Evolutionary conservation across 2,888 invertebrate genomes (phyloP), one percentile per base, ranked within the genome.

Genomic region (Pocota personata): DNA sequence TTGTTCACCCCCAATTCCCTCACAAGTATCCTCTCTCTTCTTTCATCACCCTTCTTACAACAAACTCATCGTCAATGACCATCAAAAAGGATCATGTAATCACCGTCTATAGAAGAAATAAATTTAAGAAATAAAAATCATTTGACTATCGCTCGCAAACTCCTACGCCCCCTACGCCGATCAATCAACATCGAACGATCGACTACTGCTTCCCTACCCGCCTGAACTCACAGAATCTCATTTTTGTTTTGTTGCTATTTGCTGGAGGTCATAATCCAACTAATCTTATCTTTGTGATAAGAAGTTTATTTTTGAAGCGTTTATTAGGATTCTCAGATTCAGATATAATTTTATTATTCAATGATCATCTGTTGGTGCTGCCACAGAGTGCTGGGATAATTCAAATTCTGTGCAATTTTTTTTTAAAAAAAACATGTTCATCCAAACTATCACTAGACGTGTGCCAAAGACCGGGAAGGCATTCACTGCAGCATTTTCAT

Each of bases 201-300:
- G 5, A 67, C 48, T 30, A 40, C 30, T 32, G 40, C 1, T 60
- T 8, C 8, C 58, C 64, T 2, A 30, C 14, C n/a, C 32, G 62
- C 71, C 76, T 66, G 66, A 76, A 76, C 16, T 71, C 32, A 8
- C 12, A 3, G 1, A 27, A 52, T 14, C 21, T 2, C 10, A 24
- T 16, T 3, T 7, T 46, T 30, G 48, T 46, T 32, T 57, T 71
- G 19, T 72, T 37, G 14, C 50, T 66, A 35, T 64, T 75, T 57
- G 35, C 55, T 55, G 19, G 64, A 43, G 55, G 55, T 75, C 3
- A 21, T 73, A 62, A 43, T 64, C 21, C n/a, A 14, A 21, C 27
- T 10, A 27, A 32, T 43, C 60, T 69, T 60, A 69, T 60, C 69
- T 37, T n/a, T 2, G 19, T 35, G 69, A 77, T 77, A 77, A 69